Percentiles rank a stretch among this genome's conserved stretches.
phyloP scores from a whole-genome alignment of 35 echinoderm and acorn worm species.

The Lytechinus pictus region DNA sequence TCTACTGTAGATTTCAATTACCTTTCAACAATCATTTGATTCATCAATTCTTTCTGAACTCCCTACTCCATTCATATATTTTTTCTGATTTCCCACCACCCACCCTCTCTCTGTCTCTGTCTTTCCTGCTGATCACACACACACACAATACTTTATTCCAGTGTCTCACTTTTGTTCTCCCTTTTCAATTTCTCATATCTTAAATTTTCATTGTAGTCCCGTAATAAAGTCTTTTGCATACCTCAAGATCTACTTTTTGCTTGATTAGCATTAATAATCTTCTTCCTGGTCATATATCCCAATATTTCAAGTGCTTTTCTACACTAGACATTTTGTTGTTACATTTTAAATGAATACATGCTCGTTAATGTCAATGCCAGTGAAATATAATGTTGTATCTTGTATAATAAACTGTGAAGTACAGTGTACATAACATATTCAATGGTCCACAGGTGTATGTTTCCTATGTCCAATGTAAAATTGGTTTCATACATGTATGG shows the following conservation, averaged over 20 bases:
- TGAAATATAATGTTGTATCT: not conserved
- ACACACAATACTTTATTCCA: not conserved
- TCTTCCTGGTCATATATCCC: not conserved
- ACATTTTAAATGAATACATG: not conserved
- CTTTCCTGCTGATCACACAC: not conserved
- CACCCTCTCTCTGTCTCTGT: not conserved
- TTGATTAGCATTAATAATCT: not conserved
- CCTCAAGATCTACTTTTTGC: too few relatives aligned
- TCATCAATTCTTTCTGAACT: not conserved
- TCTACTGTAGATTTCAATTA: not conserved
- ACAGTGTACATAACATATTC: not conserved
- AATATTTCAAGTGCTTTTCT: not conserved
- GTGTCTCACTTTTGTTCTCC: not conserved
- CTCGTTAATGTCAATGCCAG: not conserved
- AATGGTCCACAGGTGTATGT: not conserved
- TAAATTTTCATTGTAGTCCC: not conserved
- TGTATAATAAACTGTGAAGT: not conserved
- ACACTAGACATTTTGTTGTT: too few relatives aligned
- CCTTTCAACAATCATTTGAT: not conserved
- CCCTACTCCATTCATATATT: not conserved
- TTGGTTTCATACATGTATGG: too few relatives aligned
- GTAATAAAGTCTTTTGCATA: too few relatives aligned
- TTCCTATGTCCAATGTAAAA: not conserved
- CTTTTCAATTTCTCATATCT: not conserved
- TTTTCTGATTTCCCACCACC: not conserved